A percentile compares a stretch with the other conserved stretches of the same genome.
These are phyloP conservation scores for Caenorhabditis doughertyi DNA, from an alignment of 2,888 invertebrate species.

Conservation along the genomic window DNA sequence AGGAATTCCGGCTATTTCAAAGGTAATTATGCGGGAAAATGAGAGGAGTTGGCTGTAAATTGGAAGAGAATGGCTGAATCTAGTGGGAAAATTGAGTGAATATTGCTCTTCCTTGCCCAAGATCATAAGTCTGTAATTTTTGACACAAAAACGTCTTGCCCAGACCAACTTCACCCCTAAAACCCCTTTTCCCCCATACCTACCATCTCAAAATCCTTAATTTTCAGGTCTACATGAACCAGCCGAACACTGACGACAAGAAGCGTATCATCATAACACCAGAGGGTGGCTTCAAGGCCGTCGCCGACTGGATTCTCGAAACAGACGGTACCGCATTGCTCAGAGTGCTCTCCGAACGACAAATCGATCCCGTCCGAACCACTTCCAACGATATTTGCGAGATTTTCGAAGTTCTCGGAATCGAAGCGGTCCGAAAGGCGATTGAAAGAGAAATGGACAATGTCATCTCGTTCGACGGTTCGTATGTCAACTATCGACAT, in stretches of 20 bases:
- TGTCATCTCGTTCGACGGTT: constrained; percentile 98
- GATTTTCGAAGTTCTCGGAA: constrained; percentile 95
- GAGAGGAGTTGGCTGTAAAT: too few relatives aligned
- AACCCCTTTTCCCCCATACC: too few relatives aligned
- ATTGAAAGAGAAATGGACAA: constrained; percentile 99
- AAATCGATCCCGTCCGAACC: constrained; percentile 97
- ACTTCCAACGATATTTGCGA: constrained; percentile 99
- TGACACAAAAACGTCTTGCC: too few relatives aligned
- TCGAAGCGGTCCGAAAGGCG: constrained; percentile 98
- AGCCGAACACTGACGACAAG: constrained; percentile 98
- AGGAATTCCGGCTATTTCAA: constrained; percentile 96
- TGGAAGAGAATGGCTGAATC: too few relatives aligned
- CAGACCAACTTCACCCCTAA: too few relatives aligned
- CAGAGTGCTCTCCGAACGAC: constrained; percentile 93
- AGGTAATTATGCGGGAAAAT: too few relatives aligned
- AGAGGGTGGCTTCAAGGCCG: constrained; percentile 93
- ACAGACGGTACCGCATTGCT: constrained; percentile 99
- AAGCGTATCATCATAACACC: constrained; percentile 97
- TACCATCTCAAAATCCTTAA: too few relatives aligned
- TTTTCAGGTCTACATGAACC: constrained; percentile 99
- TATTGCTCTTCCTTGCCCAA: too few relatives aligned
- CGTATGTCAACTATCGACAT: constrained; percentile 99
- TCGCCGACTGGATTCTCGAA: constrained; percentile 98
- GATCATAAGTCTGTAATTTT: too few relatives aligned
- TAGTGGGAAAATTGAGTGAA: too few relatives aligned